A percentile compares a stretch with the other conserved stretches of the same genome.
Evolutionary conservation across 2,888 invertebrate species (phyloP).

Genomic region (Blastobasis lacticolella): DNA sequence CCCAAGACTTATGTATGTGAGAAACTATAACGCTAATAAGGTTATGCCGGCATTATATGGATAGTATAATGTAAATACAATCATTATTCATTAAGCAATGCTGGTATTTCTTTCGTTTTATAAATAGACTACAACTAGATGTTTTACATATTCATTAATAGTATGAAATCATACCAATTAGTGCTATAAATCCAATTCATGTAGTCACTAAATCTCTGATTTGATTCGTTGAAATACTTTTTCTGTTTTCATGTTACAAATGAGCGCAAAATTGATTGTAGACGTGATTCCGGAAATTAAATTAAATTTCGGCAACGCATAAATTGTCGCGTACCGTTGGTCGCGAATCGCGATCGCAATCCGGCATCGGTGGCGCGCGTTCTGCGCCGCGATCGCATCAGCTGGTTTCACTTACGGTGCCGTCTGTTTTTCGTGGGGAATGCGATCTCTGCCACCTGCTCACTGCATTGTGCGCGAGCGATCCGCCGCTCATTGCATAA

Average conservation of each 20-base stretch:
- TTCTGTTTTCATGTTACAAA: no score
- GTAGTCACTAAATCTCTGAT: no score
- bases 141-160: constrained; percentile 4
- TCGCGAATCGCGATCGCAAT: constrained; percentile 4
- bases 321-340: constrained; percentile 6
- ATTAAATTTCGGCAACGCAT: not conserved
- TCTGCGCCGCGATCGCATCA: constrained; percentile 17
- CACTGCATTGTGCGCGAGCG: constrained; percentile 45
- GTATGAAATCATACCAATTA: not conserved
- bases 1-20: constrained; percentile 35
- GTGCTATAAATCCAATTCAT: no score
- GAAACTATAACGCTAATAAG: constrained; percentile 26
- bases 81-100: constrained; percentile 17
- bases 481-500: constrained; percentile 62
- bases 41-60: constrained; percentile 27
- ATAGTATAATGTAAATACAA: constrained; percentile 38
- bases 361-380: constrained; percentile 1
- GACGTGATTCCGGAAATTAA: no score
- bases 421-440: constrained; percentile 46
- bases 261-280: no score
- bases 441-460: constrained; percentile 32
- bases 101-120: constrained; percentile 15
- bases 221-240: no score
- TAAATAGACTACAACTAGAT: constrained; percentile 11
- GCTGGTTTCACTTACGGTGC: constrained; percentile 45